Base-by-base conservation (phyloP, 1,140 invertebrate species). In the Papilio glaucus region DNA sequence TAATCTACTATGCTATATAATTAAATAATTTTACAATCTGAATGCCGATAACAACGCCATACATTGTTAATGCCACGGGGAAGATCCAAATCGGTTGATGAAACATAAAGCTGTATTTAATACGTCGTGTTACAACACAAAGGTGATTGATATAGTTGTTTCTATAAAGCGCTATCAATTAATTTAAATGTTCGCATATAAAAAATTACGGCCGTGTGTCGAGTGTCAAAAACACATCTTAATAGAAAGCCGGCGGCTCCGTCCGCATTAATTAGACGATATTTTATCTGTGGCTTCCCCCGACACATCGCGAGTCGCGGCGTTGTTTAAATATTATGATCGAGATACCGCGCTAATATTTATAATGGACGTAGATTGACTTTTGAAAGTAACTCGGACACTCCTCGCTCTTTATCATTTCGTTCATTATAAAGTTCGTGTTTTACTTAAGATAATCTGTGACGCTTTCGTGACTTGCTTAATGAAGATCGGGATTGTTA, bases 141-240 rank as follows among this genome's bases (percentile, higher is more conserved):
- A 39, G 33, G 37, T 87, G 87, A 90, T 86, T 81, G 84, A 86
- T 85, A 80, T 65, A 72, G 73, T 80, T 80, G 79, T 83, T 82
- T 83, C 72, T 72, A 74, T 81, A 81, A 85, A 80, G 63, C 61
- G 45, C 61, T 75, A 75, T 82, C 37, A 85, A 87, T 87, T 85
- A 83, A 84, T 85, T 82, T 81, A 80, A 82, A 75, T 71, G 57
- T 49, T 71, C 70, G 49, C 21, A 42, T 78, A 81, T 21, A 85
- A 81, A 81, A 83, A 85, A 26, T n/a, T 75, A 80, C 74, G 65
- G 39, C 60, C 38, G 65, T 67, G 68, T 71, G 81, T 67, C 73
- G 45, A 53, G 73, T 83, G 80, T 85, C 80, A 83, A 78, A 77
- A 78, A 75, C 72, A 75, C 77, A 80, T 79, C 75, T 81, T 74